Evolutionary conservation across 2,888 invertebrate genomes (phyloP).

Genomic region (Notocelia uddmanniana): DNA sequence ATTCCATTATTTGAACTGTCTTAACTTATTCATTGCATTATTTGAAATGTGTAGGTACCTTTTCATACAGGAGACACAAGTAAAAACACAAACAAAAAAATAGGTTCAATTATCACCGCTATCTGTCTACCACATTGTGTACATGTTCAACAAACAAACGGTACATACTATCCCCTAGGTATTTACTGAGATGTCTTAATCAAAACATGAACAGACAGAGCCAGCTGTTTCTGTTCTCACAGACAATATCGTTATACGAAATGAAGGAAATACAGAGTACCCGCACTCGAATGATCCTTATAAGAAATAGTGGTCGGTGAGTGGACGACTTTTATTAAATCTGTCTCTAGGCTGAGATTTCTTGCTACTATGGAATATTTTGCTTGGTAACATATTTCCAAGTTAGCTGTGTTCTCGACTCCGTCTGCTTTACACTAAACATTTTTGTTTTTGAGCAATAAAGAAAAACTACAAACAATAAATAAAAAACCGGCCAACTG

Average conservation of each 20-base stretch:
- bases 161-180: neutral
- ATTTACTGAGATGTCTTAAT: conserved; percentile 21
- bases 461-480: too few relatives aligned
- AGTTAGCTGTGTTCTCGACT: neutral
- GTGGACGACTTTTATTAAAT: conserved; percentile 25
- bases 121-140: neutral
- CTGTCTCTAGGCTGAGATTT: conserved; percentile 20
- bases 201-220: conserved; percentile 4
- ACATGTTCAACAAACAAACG: neutral
- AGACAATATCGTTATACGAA: conserved; percentile 26
- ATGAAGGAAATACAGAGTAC: conserved; percentile 7
- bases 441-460: too few relatives aligned
- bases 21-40: too few relatives aligned
- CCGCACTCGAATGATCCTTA: conserved; percentile 5
- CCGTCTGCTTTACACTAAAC: too few relatives aligned
- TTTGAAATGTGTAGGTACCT: neutral
- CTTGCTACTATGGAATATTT: conserved; percentile 1
- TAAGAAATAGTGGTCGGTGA: conserved; percentile 22
- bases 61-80: neutral
- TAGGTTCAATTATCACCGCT: neutral
- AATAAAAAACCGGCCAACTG: too few relatives aligned
- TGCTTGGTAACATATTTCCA: neutral
- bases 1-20: too few relatives aligned
- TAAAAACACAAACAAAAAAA: neutral
- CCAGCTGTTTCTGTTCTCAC: conserved; percentile 32